These are phyloP conservation scores for Microctonus hyperodae DNA, from an alignment of 2,888 invertebrate genomes.

Conservation along the genomic window DNA sequence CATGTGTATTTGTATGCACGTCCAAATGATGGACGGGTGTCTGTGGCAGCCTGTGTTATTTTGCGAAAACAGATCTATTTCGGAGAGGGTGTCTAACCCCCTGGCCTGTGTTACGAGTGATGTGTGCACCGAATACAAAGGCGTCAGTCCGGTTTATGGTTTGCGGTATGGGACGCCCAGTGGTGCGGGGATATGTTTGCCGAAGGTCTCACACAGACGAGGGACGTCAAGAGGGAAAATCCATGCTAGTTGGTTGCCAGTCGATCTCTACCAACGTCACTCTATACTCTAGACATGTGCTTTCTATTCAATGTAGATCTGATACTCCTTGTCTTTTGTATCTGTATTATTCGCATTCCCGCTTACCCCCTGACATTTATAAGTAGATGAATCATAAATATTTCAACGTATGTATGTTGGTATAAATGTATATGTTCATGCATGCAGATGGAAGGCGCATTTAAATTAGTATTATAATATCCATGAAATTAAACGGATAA, in stretches of 20 bases:
- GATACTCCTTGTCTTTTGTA: constrained; percentile 36
- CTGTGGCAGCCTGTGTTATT: constrained; percentile 59
- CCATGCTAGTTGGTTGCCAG: not conserved
- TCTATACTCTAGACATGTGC: constrained; percentile 49
- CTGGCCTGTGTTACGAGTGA: constrained; percentile 43
- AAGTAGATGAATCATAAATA: constrained; percentile 6
- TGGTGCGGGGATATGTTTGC: constrained; percentile 43
- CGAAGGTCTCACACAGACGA: constrained; percentile 36
- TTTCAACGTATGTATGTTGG: not conserved
- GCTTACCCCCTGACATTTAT: constrained; percentile 20
- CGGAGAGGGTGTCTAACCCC: constrained; percentile 58
- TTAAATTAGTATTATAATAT: too few species aligned
- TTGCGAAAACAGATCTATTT: constrained; percentile 61
- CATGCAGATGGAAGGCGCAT: not conserved
- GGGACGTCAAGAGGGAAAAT: not conserved
- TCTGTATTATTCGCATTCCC: constrained; percentile 34
- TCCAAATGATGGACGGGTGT: constrained; percentile 49
- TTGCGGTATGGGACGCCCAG: constrained; percentile 37
- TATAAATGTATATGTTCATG: not conserved
- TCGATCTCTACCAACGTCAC: constrained; percentile 36
- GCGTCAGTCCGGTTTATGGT: constrained; percentile 36
- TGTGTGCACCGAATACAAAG: constrained; percentile 60
- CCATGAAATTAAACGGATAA: too few species aligned
- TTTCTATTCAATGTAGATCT: constrained; percentile 54
- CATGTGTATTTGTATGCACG: constrained; percentile 53